phyloP scores from a whole-genome alignment of 1,140 invertebrate species.

The Diachasma alloeum region DNA sequence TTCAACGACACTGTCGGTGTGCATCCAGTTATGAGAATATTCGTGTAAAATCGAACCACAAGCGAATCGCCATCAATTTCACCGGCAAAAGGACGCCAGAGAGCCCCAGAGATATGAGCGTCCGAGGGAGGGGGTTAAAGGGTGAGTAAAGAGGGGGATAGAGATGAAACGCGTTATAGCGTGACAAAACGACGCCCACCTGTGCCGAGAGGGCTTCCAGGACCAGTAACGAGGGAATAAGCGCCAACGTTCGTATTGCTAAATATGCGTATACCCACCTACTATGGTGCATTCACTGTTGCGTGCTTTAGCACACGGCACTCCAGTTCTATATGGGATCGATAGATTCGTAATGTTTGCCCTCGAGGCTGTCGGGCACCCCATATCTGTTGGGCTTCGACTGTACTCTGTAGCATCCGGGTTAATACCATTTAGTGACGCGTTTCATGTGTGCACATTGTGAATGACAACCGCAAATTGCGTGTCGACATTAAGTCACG shows the following conservation, averaged over 20 bases:
- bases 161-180: not conserved
- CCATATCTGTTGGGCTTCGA: not conserved
- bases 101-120: not conserved
- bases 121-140: not conserved
- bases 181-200: constrained; percentile 17
- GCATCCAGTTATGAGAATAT: not conserved
- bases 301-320: constrained; percentile 14
- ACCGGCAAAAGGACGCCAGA: not conserved
- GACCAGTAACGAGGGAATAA: constrained; percentile 40
- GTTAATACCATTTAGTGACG: constrained; percentile 21
- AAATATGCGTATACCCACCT: constrained; percentile 33
- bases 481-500: not conserved
- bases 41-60: not conserved
- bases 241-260: constrained; percentile 33
- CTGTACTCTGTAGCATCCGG: not conserved
- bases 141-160: not conserved
- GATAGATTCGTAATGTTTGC: constrained; percentile 31
- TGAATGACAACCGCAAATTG: constrained; percentile 12
- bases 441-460: not conserved
- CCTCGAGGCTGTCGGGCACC: not conserved
- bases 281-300: constrained; percentile 20
- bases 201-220: not conserved
- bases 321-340: constrained; percentile 19
- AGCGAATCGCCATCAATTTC: not conserved
- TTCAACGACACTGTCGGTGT: not conserved